A percentile compares a stretch with the other conserved stretches of the same genome.
phyloP scores from a whole-genome alignment of 2,888 invertebrate genomes.

The Balanococcus diminutus region DNA sequence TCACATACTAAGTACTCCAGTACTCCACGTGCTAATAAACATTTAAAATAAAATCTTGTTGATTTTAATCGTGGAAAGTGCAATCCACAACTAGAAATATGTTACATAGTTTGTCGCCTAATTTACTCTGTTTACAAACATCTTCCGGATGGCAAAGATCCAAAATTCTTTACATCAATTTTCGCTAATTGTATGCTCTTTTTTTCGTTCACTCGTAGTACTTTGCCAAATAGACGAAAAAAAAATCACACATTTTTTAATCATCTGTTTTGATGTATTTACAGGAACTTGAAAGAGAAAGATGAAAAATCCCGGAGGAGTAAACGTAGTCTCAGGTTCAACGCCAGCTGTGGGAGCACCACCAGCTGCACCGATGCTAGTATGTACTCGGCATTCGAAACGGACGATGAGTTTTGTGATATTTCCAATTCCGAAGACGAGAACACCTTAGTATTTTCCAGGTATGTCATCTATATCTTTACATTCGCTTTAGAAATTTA shows the following conservation, averaged over 20 bases:
- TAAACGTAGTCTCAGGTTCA: slow-evolving; percentile 25
- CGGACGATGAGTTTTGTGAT: slow-evolving; percentile 57
- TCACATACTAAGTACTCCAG: too few relatives aligned
- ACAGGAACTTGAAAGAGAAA: slow-evolving; percentile 2
- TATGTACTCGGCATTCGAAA: slow-evolving; percentile 58
- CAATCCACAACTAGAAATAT: background rate
- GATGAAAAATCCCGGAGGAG: background rate
- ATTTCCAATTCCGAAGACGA: slow-evolving; percentile 51
- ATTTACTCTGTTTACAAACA: background rate
- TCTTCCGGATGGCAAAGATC: background rate
- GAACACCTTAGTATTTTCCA: slow-evolving; percentile 1
- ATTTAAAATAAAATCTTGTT: background rate
- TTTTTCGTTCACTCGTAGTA: background rate
- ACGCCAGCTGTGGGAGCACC: slow-evolving; percentile 54
- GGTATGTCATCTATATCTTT: background rate
- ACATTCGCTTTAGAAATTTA: background rate
- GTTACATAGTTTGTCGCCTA: background rate
- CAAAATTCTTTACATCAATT: background rate
- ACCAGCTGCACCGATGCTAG: slow-evolving; percentile 57
- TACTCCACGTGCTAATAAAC: background rate
- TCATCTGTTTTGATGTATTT: slow-evolving; percentile 29
- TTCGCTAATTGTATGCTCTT: background rate
- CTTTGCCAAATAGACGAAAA: background rate
- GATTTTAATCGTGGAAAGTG: background rate
- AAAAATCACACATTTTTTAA: background rate